A percentile compares a stretch with the other conserved stretches of the same genome.
Evolutionary conservation across 2,797 vertebrate genomes (phyloP).

Genomic region (Phylloscopus collybita): DNA sequence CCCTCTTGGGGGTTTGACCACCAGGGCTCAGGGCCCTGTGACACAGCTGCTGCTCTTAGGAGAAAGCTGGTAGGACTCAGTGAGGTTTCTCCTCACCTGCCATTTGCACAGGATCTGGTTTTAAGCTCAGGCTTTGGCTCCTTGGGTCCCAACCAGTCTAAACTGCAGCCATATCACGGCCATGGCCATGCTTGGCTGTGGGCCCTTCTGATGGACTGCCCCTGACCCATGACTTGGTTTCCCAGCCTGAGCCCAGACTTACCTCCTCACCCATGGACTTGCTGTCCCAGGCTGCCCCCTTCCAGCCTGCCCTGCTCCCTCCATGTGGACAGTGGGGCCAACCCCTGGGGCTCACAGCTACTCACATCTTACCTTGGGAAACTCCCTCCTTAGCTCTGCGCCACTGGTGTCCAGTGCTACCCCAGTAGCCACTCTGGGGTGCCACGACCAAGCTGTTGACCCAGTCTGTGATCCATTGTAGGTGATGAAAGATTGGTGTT

Average conservation of each 20-base stretch:
- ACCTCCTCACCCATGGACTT: neutral
- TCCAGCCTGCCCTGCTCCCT: neutral
- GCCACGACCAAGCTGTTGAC: neutral
- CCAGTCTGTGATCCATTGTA: neutral
- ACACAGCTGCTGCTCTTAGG: neutral
- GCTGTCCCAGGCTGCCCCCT: neutral
- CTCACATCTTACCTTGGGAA: neutral
- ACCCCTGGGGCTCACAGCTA: neutral
- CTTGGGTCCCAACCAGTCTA: neutral
- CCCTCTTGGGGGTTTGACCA: neutral
- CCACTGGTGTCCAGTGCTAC: neutral
- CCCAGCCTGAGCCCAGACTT: neutral
- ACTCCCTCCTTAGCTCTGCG: neutral
- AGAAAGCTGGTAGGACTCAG: neutral
- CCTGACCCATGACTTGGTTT: neutral
- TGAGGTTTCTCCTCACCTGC: neutral
- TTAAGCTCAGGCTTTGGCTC: neutral
- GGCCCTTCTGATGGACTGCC: neutral
- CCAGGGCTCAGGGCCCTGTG: neutral
- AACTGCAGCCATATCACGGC: fast-evolving
- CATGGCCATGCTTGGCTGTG: neutral
- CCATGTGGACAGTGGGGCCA: neutral
- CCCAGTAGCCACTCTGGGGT: neutral
- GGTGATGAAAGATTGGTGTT: neutral
- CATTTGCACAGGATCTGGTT: neutral